These are phyloP conservation scores for Cirrhinus mrigala DNA, from an alignment of 2,797 vertebrate species.

Conservation along the genomic window DNA sequence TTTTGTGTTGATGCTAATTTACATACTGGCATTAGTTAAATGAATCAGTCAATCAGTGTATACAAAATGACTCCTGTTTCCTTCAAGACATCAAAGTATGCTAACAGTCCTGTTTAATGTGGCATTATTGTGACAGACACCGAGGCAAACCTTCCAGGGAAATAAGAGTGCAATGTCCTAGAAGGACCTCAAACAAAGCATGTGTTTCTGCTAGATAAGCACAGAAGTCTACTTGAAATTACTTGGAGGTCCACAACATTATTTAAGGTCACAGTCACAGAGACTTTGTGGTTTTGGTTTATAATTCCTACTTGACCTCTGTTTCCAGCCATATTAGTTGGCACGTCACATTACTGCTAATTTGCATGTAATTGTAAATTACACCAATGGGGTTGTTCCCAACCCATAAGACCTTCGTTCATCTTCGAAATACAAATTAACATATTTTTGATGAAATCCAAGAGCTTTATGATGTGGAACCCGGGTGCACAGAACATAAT, in stretches of 20 bases:
- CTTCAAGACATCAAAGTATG: too few relatives aligned
- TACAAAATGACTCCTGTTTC: background rate
- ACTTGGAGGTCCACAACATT: background rate
- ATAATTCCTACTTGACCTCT: background rate
- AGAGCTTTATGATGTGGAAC: too few relatives aligned
- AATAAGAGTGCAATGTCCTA: background rate
- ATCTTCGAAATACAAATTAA: too few relatives aligned
- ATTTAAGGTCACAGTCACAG: background rate
- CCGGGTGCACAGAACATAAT: too few relatives aligned
- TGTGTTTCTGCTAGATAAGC: background rate
- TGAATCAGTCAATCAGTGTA: background rate
- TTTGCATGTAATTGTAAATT: background rate
- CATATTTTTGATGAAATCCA: too few relatives aligned
- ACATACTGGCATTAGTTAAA: background rate
- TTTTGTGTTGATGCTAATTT: background rate
- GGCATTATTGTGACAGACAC: background rate
- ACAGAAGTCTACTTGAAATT: background rate
- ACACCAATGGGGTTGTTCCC: too few relatives aligned
- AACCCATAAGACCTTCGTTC: too few relatives aligned
- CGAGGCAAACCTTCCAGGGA: background rate
- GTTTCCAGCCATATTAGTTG: background rate
- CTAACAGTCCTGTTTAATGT: background rate
- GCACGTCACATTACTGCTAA: background rate
- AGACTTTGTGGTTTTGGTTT: background rate
- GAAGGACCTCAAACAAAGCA: background rate